Evolutionary conservation across 1,140 invertebrate genomes (phyloP).

Genomic region (Drosophila obscura): DNA sequence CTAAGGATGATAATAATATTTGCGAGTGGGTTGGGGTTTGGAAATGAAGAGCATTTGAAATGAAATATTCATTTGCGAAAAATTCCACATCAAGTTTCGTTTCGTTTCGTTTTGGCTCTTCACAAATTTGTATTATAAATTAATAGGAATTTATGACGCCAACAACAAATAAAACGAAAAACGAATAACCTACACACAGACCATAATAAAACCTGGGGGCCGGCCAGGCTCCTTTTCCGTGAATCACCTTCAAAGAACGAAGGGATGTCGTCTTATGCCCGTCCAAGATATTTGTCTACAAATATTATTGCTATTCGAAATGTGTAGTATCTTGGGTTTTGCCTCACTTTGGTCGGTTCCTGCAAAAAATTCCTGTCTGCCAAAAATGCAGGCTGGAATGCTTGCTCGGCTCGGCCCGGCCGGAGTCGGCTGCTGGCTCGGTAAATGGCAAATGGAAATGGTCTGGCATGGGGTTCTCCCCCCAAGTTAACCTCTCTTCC

Average conservation of each 20-base stretch:
- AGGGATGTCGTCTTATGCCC: conserved; percentile 8
- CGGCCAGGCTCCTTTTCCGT: conserved; percentile 27
- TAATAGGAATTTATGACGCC: conserved; percentile 79
- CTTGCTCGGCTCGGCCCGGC: neutral
- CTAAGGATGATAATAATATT: conserved; percentile 24
- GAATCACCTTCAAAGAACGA: conserved; percentile 43
- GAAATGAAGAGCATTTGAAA: conserved; percentile 48
- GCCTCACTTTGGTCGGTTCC: neutral
- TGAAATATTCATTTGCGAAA: conserved; percentile 78
- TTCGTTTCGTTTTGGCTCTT: conserved; percentile 17
- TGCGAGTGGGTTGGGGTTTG: neutral
- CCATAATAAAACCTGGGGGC: no score
- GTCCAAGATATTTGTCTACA: conserved; percentile 66
- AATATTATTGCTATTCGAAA: conserved; percentile 82
- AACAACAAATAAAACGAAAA: conserved; percentile 9
- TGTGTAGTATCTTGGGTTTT: conserved; percentile 52
- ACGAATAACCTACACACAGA: conserved; percentile 6
- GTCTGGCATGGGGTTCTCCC: conserved; percentile 1
- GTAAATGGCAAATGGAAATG: conserved; percentile 32
- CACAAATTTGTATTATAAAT: conserved; percentile 79
- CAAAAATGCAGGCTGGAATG: conserved; percentile 56
- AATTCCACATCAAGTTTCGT: conserved; percentile 48
- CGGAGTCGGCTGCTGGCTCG: no score
- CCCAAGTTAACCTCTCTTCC: neutral
- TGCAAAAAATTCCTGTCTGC: conserved; percentile 54